Percentiles rank a stretch among this genome's conserved stretches.
Evolutionary conservation across 2,113 vertebrate genomes (phyloP).

Genomic region (Labrus mixtus): DNA sequence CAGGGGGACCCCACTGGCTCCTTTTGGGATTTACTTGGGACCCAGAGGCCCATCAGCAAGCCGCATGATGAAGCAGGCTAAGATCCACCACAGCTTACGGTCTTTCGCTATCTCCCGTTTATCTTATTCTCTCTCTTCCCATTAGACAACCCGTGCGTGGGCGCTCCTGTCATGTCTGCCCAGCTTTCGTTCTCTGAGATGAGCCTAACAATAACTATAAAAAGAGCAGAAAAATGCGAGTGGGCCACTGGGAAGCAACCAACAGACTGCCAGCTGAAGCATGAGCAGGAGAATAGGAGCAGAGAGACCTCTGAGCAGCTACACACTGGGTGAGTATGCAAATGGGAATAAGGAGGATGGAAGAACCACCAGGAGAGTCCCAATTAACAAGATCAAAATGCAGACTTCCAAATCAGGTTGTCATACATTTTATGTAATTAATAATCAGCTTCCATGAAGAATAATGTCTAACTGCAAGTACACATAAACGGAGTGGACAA

Average conservation of each 20-base stretch:
- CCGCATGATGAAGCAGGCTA: slow-evolving; percentile 27
- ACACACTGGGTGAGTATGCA: slow-evolving; percentile 11
- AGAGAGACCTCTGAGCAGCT: background rate
- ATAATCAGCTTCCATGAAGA: slow-evolving; percentile 12
- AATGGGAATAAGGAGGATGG: slow-evolving; percentile 12
- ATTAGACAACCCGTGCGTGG: slow-evolving; percentile 39
- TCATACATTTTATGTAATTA: slow-evolving; percentile 11
- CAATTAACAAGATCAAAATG: slow-evolving; percentile 18
- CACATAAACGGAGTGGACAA: too few species aligned
- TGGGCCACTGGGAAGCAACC: slow-evolving; percentile 39
- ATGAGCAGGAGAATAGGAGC: slow-evolving; percentile 7
- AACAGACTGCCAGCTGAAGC: slow-evolving; percentile 17
- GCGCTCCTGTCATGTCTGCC: slow-evolving; percentile 45
- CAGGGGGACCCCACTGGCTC: slow-evolving; percentile 19
- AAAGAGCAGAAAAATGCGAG: slow-evolving; percentile 36
- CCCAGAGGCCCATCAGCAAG: slow-evolving; percentile 21
- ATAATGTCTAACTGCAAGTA: background rate
- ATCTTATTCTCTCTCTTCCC: slow-evolving; percentile 16
- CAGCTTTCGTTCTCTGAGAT: slow-evolving; percentile 32
- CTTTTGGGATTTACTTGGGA: slow-evolving; percentile 9
- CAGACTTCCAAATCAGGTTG: slow-evolving; percentile 6
- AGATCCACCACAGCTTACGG: slow-evolving; percentile 13
- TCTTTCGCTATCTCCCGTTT: slow-evolving; percentile 10
- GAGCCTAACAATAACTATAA: slow-evolving; percentile 64
- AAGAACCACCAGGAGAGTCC: background rate